These are phyloP conservation scores for Narcine bancroftii DNA, from an alignment of 2,113 vertebrate genomes.

Conservation along the genomic window DNA sequence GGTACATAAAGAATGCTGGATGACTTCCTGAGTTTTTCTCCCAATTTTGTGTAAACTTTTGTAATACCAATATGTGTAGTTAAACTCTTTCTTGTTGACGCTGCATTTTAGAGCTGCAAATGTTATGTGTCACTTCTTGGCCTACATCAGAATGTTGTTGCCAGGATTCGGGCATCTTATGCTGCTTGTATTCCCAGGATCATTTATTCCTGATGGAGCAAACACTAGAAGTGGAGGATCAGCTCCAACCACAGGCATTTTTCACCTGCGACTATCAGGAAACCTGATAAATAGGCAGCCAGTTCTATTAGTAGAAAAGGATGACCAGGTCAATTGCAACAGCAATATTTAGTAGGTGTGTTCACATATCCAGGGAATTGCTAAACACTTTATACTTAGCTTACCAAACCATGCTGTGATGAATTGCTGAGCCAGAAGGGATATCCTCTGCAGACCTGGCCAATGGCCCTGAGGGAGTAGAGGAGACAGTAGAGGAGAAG, in stretches of 20 bases:
- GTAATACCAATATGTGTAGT: no score
- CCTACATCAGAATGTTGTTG: no score
- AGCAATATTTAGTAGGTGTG: background rate
- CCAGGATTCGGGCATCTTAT: background rate
- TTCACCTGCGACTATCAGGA: background rate
- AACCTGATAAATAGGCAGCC: background rate
- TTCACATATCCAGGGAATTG: background rate
- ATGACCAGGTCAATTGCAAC: background rate
- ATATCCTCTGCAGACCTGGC: background rate
- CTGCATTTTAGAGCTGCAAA: no score
- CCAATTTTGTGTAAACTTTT: no score
- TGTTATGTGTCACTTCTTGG: no score
- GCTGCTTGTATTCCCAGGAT: background rate
- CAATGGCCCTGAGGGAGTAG: background rate
- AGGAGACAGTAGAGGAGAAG: background rate
- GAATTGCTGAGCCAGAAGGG: background rate
- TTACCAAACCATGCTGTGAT: background rate
- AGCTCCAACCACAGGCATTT: background rate
- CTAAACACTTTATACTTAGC: background rate
- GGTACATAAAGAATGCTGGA: no score
- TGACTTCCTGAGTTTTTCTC: no score
- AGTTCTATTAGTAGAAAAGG: background rate
- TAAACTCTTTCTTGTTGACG: no score
- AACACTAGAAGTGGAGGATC: background rate
- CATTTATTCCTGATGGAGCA: background rate